These are phyloP conservation scores for Apostichopus parvimensis DNA, from an alignment of 35 echinoderm and acorn worm species.

Conservation along the genomic window DNA sequence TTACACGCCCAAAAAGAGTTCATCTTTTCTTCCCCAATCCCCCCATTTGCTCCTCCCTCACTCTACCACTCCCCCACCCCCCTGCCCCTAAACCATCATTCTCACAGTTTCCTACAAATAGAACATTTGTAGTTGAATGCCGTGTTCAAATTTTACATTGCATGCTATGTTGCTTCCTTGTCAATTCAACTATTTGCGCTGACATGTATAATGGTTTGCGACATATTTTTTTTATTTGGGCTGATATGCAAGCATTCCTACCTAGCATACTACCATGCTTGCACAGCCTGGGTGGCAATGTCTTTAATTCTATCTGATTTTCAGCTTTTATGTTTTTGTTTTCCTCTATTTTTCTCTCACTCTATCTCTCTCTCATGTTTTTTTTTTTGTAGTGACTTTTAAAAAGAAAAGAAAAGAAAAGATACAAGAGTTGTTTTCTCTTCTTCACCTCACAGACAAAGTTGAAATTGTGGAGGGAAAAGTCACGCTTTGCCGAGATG, in stretches of 20 bases:
- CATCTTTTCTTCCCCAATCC: background rate
- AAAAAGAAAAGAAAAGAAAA: background rate
- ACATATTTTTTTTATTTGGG: slow-evolving; percentile 3
- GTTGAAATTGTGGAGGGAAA: slow-evolving; percentile 99
- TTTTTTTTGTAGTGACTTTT: background rate
- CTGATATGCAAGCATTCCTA: slow-evolving; percentile 32
- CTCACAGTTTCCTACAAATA: background rate
- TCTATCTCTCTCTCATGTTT: slow-evolving; percentile 3
- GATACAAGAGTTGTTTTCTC: slow-evolving; percentile 30
- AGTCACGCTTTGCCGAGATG: slow-evolving; percentile 99
- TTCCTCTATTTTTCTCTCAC: background rate
- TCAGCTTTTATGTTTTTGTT: slow-evolving; percentile 42
- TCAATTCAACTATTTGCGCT: slow-evolving; percentile 19
- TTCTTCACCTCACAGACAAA: slow-evolving; percentile 86
- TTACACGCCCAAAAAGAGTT: background rate
- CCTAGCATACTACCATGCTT: slow-evolving; percentile 8
- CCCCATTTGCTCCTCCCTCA: no score
- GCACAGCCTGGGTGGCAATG: slow-evolving; percentile 19
- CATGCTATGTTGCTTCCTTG: slow-evolving; percentile 47
- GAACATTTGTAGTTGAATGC: slow-evolving; percentile 10
- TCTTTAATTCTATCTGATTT: background rate
- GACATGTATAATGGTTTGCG: slow-evolving; percentile 32
- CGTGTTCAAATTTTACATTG: slow-evolving; percentile 4
- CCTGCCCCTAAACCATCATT: background rate
- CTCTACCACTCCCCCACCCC: no score